A percentile compares a stretch with the other conserved stretches of the same genome.
phyloP scores from a whole-genome alignment of 1,140 invertebrate genomes.

The Neelides sp. region DNA sequence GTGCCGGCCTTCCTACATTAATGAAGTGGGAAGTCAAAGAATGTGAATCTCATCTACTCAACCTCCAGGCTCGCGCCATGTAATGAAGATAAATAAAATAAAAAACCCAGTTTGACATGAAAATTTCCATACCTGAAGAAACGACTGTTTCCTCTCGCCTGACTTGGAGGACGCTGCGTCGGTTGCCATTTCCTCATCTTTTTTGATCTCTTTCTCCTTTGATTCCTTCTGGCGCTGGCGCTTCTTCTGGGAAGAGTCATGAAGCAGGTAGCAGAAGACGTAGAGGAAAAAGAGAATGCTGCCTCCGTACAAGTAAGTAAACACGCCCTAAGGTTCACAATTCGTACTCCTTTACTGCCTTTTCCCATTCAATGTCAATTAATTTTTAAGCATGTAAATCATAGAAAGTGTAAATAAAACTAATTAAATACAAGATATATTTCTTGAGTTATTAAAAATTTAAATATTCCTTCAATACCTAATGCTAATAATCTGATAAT shows the following conservation, averaged over 20 bases:
- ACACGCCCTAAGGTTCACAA: slow-evolving; percentile 87
- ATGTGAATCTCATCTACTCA: no score
- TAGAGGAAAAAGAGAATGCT: slow-evolving; percentile 92
- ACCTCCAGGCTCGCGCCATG: no score
- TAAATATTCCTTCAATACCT: slow-evolving; percentile 8
- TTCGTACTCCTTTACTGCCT: background rate
- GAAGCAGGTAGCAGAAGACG: slow-evolving; percentile 89
- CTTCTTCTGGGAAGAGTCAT: slow-evolving; percentile 68
- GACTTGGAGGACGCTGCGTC: slow-evolving; percentile 39
- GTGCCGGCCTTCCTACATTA: slow-evolving; percentile 28
- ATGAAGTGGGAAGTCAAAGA: background rate
- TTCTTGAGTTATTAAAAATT: no score
- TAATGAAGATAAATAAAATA: background rate
- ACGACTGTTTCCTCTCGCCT: slow-evolving; percentile 29
- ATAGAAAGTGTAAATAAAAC: background rate
- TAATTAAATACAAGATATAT: slow-evolving; percentile 6
- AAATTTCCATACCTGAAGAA: slow-evolving; percentile 25
- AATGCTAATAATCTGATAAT: no score
- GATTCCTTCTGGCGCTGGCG: slow-evolving; percentile 58
- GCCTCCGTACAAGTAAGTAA: slow-evolving; percentile 88
- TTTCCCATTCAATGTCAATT: background rate
- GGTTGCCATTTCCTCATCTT: slow-evolving; percentile 41
- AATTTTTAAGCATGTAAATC: no score
- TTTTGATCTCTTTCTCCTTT: slow-evolving; percentile 38
- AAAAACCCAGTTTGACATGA: background rate